Percentiles rank a stretch among this genome's conserved stretches.
Conservation (phyloP, 2,797 vertebrate species). For the Argentina silus region DNA sequence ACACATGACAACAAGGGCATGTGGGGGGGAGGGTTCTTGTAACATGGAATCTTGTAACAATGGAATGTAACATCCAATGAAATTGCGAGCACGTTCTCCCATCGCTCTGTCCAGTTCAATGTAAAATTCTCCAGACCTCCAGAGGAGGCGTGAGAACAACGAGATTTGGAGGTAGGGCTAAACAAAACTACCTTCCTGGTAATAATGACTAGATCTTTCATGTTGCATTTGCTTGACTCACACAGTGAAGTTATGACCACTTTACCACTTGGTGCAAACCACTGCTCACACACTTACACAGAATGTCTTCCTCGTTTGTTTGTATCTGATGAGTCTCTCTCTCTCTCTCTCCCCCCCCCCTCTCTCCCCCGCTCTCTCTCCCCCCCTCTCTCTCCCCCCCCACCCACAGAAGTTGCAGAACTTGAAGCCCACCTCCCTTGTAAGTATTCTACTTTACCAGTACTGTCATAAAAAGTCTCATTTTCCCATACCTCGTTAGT, state of each 20-base stretch:
- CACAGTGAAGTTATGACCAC: no score
- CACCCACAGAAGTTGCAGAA: slow-evolving; percentile 91
- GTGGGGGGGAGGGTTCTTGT: no score
- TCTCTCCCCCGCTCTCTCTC: slow-evolving; percentile 1
- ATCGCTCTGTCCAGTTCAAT: no score
- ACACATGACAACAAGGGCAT: no score
- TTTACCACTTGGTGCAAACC: background rate
- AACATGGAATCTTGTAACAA: no score
- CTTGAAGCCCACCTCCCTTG: slow-evolving; percentile 95
- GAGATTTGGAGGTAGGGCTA: no score
- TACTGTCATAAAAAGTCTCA: background rate
- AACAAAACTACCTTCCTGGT: no score
- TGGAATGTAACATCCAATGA: no score
- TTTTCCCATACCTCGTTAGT: background rate
- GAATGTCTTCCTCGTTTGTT: background rate
- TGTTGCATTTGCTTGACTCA: background rate
- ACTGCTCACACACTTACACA: background rate
- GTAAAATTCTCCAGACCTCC: no score
- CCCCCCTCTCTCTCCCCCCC: slow-evolving; percentile 39
- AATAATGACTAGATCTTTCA: no score
- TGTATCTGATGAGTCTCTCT: slow-evolving; percentile 3
- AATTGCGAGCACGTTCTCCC: no score
- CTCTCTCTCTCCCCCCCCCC: background rate
- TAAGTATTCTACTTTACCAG: slow-evolving; percentile 78
- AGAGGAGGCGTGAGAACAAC: no score